Conservation (phyloP, 2,113 vertebrate genomes). For the Coracopsis vasa region DNA sequence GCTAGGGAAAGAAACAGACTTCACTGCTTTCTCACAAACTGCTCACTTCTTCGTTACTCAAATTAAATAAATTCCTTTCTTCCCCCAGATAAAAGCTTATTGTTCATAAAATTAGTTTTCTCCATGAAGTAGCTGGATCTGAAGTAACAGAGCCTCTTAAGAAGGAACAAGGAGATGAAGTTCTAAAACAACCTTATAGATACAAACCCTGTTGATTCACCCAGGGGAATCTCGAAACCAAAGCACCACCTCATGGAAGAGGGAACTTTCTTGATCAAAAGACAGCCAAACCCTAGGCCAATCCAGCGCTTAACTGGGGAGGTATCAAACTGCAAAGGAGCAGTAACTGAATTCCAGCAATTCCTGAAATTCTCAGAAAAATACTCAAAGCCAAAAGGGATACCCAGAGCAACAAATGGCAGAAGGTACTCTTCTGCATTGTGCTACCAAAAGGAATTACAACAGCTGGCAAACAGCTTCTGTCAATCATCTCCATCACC, state of each 20-base stretch:
- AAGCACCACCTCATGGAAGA: background rate
- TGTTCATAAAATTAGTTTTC: background rate
- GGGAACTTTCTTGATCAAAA: background rate
- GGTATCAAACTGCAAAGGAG: background rate
- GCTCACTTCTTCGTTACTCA: background rate
- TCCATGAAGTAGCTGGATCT: background rate
- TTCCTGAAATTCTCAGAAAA: background rate
- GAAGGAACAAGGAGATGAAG: background rate
- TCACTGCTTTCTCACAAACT: background rate
- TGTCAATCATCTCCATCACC: background rate
- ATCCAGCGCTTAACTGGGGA: background rate
- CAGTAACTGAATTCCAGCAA: background rate
- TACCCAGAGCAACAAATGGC: background rate
- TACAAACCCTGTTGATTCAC: background rate
- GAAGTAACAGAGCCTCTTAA: background rate
- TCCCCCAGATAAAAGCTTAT: background rate
- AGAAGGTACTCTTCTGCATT: background rate
- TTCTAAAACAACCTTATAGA: background rate
- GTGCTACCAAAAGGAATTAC: background rate
- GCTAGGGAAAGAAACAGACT: too few species aligned
- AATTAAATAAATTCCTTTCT: background rate
- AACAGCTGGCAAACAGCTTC: too few species aligned
- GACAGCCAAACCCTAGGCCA: background rate
- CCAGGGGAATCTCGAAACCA: background rate
- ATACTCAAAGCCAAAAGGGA: background rate